phyloP scores from a whole-genome alignment of 2,888 invertebrate species.

The Chalcis sispes region DNA sequence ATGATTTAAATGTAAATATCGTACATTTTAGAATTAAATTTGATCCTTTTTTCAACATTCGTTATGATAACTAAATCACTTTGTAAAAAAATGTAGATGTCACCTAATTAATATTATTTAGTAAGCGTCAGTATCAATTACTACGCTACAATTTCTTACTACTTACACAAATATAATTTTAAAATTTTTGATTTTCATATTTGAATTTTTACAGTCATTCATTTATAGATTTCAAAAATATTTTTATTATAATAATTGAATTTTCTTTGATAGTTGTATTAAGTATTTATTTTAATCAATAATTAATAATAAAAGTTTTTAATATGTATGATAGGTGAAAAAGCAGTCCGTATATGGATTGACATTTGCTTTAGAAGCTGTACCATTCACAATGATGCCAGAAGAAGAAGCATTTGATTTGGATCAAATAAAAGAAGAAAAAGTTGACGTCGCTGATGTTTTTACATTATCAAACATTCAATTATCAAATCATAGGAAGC shows the following conservation, averaged over 20 bases:
- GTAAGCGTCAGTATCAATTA: no score
- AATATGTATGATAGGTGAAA: constrained; percentile 74
- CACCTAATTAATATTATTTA: no score
- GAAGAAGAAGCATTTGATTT: constrained; percentile 80
- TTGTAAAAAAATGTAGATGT: no score
- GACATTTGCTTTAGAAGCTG: constrained; percentile 80
- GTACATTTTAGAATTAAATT: no score
- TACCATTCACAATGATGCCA: constrained; percentile 79
- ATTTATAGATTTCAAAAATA: background rate
- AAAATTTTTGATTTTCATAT: no score
- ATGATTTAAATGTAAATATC: no score
- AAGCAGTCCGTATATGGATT: constrained; percentile 79
- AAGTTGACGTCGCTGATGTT: constrained; percentile 80
- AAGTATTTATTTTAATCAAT: constrained; percentile 12
- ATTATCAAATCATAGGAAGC: constrained; percentile 78
- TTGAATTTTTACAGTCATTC: no score
- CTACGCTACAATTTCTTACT: no score
- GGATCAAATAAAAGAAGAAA: constrained; percentile 78
- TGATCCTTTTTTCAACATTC: no score
- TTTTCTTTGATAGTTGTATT: no score
- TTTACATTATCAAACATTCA: constrained; percentile 82
- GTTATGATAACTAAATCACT: no score
- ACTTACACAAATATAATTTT: no score
- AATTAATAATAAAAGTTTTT: constrained; percentile 14
- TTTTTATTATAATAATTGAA: constrained; percentile 11